Evolutionary conservation across 2,797 vertebrate species (phyloP).

Genomic region (Macrochelys suwanniensis): DNA sequence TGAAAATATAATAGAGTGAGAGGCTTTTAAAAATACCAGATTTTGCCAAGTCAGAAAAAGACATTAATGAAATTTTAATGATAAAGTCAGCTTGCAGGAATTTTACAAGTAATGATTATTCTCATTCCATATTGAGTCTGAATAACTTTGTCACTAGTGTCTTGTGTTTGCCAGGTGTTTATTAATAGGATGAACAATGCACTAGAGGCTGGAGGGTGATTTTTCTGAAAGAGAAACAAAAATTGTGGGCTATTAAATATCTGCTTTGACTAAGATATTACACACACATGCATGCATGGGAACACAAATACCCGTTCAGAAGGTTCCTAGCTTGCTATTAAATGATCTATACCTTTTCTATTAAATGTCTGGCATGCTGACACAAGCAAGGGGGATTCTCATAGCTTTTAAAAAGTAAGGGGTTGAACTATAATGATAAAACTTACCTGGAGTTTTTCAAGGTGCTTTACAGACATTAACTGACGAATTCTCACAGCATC

Average conservation of each 20-base stretch:
- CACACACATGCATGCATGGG: neutral
- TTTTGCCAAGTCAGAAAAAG: constrained; percentile 41
- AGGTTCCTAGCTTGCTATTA: neutral
- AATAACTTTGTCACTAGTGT: constrained; percentile 44
- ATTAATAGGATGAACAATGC: neutral
- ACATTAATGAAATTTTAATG: constrained; percentile 74
- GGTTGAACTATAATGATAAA: neutral
- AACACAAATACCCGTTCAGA: rapidly evolving
- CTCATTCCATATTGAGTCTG: constrained; percentile 22
- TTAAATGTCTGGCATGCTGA: rapidly evolving
- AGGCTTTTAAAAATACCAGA: constrained; percentile 42
- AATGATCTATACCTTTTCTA: neutral
- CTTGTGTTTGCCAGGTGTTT: neutral
- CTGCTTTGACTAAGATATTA: neutral
- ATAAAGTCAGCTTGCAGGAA: constrained; percentile 64
- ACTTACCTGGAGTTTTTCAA: neutral
- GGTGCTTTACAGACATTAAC: neutral
- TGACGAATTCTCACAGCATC: neutral
- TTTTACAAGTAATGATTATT: constrained; percentile 63
- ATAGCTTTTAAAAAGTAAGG: neutral
- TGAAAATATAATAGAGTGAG: constrained; percentile 64
- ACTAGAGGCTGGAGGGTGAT: neutral
- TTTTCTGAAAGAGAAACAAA: neutral
- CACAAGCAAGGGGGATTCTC: rapidly evolving
- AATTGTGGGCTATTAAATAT: neutral